These are phyloP conservation scores for Nephrocerus scutellatus DNA, from an alignment of 2,888 invertebrate genomes.

Conservation along the genomic window DNA sequence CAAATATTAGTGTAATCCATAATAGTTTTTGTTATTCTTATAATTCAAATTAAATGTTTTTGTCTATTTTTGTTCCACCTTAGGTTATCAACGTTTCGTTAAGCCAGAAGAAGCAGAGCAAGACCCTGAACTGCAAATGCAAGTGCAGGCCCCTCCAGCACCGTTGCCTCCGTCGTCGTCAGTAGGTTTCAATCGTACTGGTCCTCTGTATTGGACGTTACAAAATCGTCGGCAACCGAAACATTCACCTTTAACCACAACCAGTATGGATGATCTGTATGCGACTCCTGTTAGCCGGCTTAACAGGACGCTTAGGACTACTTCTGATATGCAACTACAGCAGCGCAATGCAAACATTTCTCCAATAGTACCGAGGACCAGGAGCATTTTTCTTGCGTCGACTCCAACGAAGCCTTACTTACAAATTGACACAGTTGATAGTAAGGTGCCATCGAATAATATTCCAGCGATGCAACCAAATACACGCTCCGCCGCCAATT, in stretches of 20 bases:
- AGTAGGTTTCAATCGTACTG: constrained; percentile 47
- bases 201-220: constrained; percentile 56
- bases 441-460: constrained; percentile 15
- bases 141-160: constrained; percentile 34
- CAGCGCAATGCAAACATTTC: constrained; percentile 50
- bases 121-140: constrained; percentile 8
- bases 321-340: too few relatives aligned
- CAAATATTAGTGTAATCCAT: too few relatives aligned
- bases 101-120: constrained; percentile 29
- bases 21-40: not conserved
- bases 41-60: not conserved
- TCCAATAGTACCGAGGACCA: constrained; percentile 59
- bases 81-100: constrained; percentile 63
- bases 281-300: constrained; percentile 45
- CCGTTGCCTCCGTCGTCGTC: constrained; percentile 12
- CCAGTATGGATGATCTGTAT: constrained; percentile 44
- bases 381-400: constrained; percentile 59
- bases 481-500: constrained; percentile 33
- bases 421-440: constrained; percentile 21
- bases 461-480: constrained; percentile 37
- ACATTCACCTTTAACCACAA: constrained; percentile 23
- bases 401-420: constrained; percentile 52
- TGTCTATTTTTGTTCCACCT: constrained; percentile 31
- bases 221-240: constrained; percentile 46
- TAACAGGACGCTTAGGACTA: too few relatives aligned